These are phyloP conservation scores for Chamaedrilus cognettii DNA, from an alignment of 2,888 invertebrate genomes.

Conservation along the genomic window DNA sequence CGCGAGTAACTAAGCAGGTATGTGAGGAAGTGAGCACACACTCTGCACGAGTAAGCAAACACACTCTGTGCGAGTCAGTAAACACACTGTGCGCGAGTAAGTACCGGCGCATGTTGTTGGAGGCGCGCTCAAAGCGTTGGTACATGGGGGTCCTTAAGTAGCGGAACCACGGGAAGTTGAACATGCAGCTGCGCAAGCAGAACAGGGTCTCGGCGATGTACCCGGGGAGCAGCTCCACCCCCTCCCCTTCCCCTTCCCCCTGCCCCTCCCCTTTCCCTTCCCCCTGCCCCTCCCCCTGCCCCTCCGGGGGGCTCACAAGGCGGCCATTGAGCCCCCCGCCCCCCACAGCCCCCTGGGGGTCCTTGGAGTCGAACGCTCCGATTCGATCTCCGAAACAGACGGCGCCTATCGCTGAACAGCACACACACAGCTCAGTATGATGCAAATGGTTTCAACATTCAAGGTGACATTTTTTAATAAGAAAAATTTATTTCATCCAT, in stretches of 20 bases:
- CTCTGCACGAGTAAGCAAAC: no score
- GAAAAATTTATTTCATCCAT: no score
- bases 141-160: constrained; percentile 34
- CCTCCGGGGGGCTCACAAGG: not conserved
- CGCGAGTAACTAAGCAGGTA: no score
- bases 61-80: no score
- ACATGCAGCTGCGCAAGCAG: constrained; percentile 34
- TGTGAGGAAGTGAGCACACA: no score
- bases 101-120: constrained; percentile 28
- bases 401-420: constrained; percentile 28
- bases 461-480: no score
- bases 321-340: not conserved
- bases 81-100: not conserved
- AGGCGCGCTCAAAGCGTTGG: constrained; percentile 27
- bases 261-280: no score
- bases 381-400: constrained; percentile 31
- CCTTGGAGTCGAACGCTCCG: constrained; percentile 16
- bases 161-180: constrained; percentile 29
- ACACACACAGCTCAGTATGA: no score
- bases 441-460: no score
- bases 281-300: no score
- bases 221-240: not conserved
- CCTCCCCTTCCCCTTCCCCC: no score
- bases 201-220: constrained; percentile 28
- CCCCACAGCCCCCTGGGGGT: not conserved